Conservation (phyloP, 1,140 invertebrate genomes). For the Pseudomyrmex concolor region DNA sequence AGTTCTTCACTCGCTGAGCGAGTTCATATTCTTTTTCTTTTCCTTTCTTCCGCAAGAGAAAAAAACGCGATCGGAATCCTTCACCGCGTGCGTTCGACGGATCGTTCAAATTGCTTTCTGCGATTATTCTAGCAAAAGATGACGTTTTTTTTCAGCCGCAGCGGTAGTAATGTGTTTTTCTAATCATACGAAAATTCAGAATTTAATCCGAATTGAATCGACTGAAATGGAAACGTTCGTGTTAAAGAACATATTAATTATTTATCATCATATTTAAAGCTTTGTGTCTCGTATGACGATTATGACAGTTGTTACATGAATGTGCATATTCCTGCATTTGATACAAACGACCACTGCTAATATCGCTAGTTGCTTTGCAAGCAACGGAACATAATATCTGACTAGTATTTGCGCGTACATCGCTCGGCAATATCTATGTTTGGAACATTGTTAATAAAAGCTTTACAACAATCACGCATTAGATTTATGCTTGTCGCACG, state of each 20-base stretch:
- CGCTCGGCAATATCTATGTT: not conserved
- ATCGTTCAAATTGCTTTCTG: conserved; percentile 17
- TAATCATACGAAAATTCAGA: conserved; percentile 30
- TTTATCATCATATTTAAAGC: conserved; percentile 1
- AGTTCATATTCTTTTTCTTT: not conserved
- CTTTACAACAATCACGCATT: conserved; percentile 2
- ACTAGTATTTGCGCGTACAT: not conserved
- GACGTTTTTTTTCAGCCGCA: not conserved
- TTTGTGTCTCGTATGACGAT: not conserved
- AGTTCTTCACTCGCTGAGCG: conserved; percentile 28
- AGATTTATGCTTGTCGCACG: conserved; percentile 21
- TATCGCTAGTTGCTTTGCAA: conserved; percentile 9
- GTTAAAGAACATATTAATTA: conserved; percentile 30
- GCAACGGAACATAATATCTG: not conserved
- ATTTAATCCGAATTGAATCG: conserved; percentile 27
- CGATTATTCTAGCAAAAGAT: not conserved
- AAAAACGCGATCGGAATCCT: conserved; percentile 9
- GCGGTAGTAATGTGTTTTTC: conserved; percentile 28
- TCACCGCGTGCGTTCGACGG: not conserved
- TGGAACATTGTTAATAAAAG: conserved; percentile 43
- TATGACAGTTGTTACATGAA: not conserved
- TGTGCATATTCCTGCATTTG: not conserved
- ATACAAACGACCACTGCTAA: conserved; percentile 8
- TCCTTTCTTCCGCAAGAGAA: not conserved
- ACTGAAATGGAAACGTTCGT: conserved; percentile 26